Evolutionary conservation across 2,113 vertebrate species (phyloP), one percentile per base, ranked within the genome.

Genomic region (Corynorhinus townsendii): DNA sequence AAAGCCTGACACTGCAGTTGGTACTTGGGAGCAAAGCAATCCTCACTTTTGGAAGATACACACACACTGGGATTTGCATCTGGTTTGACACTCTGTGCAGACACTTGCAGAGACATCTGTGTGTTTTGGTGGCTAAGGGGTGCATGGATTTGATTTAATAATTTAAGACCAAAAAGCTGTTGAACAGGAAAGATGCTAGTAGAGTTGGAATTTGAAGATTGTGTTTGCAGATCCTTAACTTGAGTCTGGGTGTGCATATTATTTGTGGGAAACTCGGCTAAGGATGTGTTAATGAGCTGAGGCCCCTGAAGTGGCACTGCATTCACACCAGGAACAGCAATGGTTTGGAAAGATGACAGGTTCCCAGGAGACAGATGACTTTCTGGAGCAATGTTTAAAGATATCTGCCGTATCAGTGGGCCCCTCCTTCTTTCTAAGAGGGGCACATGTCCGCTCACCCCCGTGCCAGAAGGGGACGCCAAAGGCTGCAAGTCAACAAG

Each of bases 341-440:
- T 22, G 90, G 98, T 98, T 87, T 99, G 98, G 59, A 99, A 97
- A 2, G 99, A 98, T 30, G 98, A 45, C 0, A 96, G 96, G 97
- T 99, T 99, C 19, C 95, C 95, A 47, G 98, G 96, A 72, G 98
- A 85, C 80, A 98, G 98, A n/a, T 98, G 98, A 97, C 96, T 98
- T 91, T 99, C 99, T 14, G 99, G 98, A 94, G 98, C 97, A 90
- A 99, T 99, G 97, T 99, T 99, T 97, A 99, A 98, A 97, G 99
- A 99, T 98, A 99, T 99, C 56, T 99, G 99, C 30, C 99, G 98
- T 79, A 99, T 99, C 93, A 99, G 98, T 12, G 99, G 99, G 0
- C 99, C 99, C 59, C 99, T 98, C 94, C 99, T 99, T 89, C 99
- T 99, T 98, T 99, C 99, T 90, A 99, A 98, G 28, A 99, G 98